These are phyloP conservation scores for Alviniconcha marisindica DNA, from an alignment of 1,140 invertebrate species.

Conservation along the genomic window DNA sequence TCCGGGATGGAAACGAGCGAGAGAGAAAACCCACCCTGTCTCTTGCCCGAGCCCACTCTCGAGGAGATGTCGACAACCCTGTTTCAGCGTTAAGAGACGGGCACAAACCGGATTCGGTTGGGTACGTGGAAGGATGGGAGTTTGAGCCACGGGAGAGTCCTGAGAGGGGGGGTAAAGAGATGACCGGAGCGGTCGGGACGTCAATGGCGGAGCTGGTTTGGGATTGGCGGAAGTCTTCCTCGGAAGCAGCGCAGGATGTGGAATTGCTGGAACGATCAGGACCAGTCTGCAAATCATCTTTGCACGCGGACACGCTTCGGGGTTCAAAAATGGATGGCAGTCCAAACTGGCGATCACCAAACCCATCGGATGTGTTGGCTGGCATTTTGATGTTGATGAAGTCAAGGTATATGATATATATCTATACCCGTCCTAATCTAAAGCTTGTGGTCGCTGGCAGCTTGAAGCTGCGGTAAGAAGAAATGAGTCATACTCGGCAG, in stretches of 20 bases:
- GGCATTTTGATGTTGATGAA: too few species aligned
- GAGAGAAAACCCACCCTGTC: neutral
- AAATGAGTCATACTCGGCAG: too few species aligned
- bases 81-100: too few species aligned
- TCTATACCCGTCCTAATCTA: too few species aligned
- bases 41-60: neutral
- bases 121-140: neutral
- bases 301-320: neutral
- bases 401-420: too few species aligned
- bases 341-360: too few species aligned
- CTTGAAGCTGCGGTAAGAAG: too few species aligned
- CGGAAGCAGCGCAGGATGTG: neutral
- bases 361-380: too few species aligned
- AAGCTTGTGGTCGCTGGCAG: too few species aligned
- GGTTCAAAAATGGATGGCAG: neutral
- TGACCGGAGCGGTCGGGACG: neutral
- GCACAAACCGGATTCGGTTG: neutral
- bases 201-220: neutral
- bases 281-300: too few species aligned
- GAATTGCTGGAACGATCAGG: neutral
- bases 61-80: neutral
- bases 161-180: neutral
- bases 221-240: neutral
- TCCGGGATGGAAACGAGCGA: slow-evolving; percentile 18
- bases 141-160: neutral